These are phyloP conservation scores for Nymphalis io DNA, from an alignment of 1,140 invertebrate species.

Conservation along the genomic window DNA sequence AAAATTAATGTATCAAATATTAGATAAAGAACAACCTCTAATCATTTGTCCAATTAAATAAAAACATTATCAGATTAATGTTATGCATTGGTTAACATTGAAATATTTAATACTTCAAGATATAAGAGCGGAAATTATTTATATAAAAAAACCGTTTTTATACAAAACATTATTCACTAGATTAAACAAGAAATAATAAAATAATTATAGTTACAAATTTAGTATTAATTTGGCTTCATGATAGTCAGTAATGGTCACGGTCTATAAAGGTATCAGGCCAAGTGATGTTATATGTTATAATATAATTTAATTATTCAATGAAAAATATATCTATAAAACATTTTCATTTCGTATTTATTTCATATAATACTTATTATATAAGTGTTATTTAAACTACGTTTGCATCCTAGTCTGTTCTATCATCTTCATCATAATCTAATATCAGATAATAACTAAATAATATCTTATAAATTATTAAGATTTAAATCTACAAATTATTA, in stretches of 20 bases:
- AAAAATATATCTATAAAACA: not conserved
- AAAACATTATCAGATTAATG: no score
- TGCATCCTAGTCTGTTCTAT: no score
- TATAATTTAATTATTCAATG: not conserved
- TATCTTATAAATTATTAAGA: no score
- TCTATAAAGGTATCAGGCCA: constrained; percentile 9
- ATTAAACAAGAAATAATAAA: not conserved
- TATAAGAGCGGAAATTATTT: not conserved
- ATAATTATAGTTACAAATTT: not conserved
- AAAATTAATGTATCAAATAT: no score
- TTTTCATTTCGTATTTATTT: no score
- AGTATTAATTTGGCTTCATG: not conserved
- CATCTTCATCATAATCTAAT: no score
- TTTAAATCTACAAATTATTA: no score
- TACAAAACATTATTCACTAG: not conserved
- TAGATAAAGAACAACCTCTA: no score
- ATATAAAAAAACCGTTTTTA: not conserved
- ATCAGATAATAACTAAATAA: no score
- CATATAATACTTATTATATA: no score
- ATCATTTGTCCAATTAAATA: no score
- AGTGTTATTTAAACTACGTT: no score
- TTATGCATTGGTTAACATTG: not conserved
- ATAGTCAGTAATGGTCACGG: constrained; percentile 1
- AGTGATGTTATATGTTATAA: not conserved
- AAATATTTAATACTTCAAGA: not conserved